Percentiles rank a stretch among this genome's conserved stretches.
Conservation (phyloP, 2,888 invertebrate species). For the Cyclophora punctaria region DNA sequence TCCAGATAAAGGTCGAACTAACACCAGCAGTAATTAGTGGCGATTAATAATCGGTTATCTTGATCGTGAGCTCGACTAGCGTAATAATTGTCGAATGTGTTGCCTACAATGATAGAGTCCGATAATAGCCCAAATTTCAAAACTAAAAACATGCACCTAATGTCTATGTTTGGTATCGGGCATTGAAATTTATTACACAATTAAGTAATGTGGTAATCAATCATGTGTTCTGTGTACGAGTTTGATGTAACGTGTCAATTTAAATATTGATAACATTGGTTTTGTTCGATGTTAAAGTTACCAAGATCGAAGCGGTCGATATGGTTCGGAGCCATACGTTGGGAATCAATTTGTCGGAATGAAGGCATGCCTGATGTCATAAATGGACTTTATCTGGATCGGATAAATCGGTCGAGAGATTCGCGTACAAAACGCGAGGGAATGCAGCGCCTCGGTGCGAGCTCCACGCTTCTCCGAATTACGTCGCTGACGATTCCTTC, state of each 20-base stretch:
- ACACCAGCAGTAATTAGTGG: conserved; percentile 75
- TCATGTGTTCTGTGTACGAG: conserved; percentile 38
- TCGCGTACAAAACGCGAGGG: conserved; percentile 54
- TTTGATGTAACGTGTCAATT: conserved; percentile 48
- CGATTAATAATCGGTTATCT: conserved; percentile 74
- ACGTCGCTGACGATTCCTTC: conserved; percentile 36
- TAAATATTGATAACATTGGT: conserved; percentile 42
- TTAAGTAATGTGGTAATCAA: conserved; percentile 29
- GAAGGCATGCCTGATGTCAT: conserved; percentile 66
- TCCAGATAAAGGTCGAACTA: conserved; percentile 71
- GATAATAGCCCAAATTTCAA: conserved; percentile 13
- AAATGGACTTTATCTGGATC: conserved; percentile 65
- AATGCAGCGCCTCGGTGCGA: conserved; percentile 37
- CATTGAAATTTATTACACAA: conserved; percentile 5
- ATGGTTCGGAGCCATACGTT: conserved; percentile 30
- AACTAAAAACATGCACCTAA: not conserved
- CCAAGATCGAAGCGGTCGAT: conserved; percentile 39
- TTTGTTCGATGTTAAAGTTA: conserved; percentile 27
- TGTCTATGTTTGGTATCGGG: not conserved
- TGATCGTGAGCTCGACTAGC: conserved; percentile 55
- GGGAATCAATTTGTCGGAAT: conserved; percentile 68
- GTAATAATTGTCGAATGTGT: conserved; percentile 53
- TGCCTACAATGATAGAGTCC: conserved; percentile 14
- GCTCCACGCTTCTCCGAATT: conserved; percentile 52
- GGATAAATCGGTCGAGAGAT: conserved; percentile 52